Percentiles rank a stretch among this genome's conserved stretches.
Evolutionary conservation across 2,113 vertebrate genomes (phyloP).

Genomic region (Hypomesus transpacificus): DNA sequence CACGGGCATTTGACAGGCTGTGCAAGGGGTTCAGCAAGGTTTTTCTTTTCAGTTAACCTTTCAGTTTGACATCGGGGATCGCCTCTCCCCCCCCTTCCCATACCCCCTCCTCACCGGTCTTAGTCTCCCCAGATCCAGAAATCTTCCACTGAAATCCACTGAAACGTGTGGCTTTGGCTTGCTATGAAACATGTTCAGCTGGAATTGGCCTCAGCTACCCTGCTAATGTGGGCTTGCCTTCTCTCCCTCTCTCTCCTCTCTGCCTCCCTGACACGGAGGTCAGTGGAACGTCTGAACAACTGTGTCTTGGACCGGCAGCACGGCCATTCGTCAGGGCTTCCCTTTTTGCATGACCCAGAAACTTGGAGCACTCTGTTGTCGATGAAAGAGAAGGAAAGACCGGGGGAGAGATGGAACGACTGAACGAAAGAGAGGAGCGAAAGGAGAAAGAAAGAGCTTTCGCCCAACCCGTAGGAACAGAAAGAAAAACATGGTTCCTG

Average conservation of each 20-base stretch:
- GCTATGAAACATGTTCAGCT: slow-evolving; percentile 44
- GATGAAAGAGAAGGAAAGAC: slow-evolving; percentile 21
- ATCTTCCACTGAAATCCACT: slow-evolving; percentile 24
- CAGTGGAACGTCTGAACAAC: slow-evolving; percentile 12
- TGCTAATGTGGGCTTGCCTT: slow-evolving; percentile 34
- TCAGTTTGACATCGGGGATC: slow-evolving; percentile 19
- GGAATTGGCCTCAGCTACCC: slow-evolving; percentile 41
- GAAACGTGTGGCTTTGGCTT: slow-evolving; percentile 27
- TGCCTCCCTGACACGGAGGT: slow-evolving; percentile 30
- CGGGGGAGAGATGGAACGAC: neutral
- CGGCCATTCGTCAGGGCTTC: slow-evolving; percentile 42
- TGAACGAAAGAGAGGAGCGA: slow-evolving; percentile 27
- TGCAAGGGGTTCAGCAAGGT: slow-evolving; percentile 13
- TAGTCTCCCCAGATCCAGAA: neutral
- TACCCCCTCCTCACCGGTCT: neutral
- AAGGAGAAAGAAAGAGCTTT: slow-evolving; percentile 36
- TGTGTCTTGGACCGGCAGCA: slow-evolving; percentile 26
- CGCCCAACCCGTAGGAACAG: slow-evolving; percentile 45
- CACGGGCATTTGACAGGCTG: neutral
- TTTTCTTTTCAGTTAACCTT: slow-evolving; percentile 30
- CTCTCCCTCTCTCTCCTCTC: neutral
- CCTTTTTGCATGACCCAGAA: slow-evolving; percentile 48
- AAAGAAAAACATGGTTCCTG: slow-evolving; percentile 53
- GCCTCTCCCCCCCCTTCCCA: neutral
- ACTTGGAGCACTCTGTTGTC: slow-evolving; percentile 31